These are phyloP conservation scores for Epinephelus moara DNA, from an alignment of 2,113 vertebrate species.

Conservation along the genomic window DNA sequence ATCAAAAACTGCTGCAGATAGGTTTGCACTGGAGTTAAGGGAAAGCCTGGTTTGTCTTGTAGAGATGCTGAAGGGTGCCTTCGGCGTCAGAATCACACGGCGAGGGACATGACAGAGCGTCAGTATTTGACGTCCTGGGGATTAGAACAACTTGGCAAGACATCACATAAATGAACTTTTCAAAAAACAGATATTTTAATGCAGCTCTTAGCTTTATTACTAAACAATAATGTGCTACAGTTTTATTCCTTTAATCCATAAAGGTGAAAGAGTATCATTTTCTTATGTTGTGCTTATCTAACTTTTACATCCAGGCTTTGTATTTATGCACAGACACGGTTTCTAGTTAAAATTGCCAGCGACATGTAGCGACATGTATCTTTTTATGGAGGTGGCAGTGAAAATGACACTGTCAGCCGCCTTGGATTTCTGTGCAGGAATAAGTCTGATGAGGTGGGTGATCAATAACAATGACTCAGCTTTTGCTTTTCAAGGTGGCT, in stretches of 20 bases:
- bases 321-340: neutral
- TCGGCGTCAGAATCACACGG: no score
- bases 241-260: neutral
- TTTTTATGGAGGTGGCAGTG: neutral
- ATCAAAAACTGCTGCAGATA: no score
- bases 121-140: no score
- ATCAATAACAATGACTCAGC: constrained; percentile 51
- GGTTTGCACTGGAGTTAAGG: no score
- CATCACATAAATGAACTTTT: neutral
- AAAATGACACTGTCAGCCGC: constrained; percentile 15
- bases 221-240: neutral
- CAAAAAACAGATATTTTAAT: neutral
- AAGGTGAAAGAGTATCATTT: neutral
- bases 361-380: neutral
- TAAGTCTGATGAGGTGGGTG: constrained; percentile 14
- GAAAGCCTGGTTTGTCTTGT: no score
- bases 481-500: constrained; percentile 24
- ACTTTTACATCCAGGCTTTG: neutral
- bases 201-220: neutral
- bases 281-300: neutral
- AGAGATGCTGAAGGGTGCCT: no score
- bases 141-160: no score
- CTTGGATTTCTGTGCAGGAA: constrained; percentile 23
- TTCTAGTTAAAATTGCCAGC: neutral
- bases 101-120: no score